Percentiles rank a stretch among this genome's conserved stretches.
Evolutionary conservation across 2,888 invertebrate species (phyloP).

Genomic region (Hirtodrosophila duncani): DNA sequence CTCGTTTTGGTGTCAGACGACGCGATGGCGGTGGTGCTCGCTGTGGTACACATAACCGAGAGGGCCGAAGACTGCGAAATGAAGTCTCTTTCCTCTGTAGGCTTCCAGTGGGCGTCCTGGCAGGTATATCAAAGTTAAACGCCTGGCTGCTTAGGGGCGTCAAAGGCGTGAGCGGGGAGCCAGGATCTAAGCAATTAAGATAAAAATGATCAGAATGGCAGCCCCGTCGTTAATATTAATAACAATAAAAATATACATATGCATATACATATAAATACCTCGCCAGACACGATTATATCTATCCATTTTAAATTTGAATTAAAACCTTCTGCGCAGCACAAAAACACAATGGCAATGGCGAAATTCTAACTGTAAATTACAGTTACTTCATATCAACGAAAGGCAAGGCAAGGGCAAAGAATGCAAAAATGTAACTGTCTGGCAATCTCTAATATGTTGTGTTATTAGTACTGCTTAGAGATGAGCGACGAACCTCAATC

Average conservation of each 20-base stretch:
- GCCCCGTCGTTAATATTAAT: no score
- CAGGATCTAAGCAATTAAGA: constrained; percentile 50
- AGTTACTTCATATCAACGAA: no score
- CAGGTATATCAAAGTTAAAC: constrained; percentile 48
- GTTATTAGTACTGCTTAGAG: no score
- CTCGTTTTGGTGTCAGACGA: background rate
- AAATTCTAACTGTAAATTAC: constrained; percentile 13
- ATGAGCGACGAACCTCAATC: no score
- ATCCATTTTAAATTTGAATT: constrained; percentile 30
- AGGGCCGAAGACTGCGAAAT: no score
- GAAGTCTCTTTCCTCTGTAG: no score
- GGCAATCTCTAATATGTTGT: no score
- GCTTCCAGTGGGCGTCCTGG: constrained; percentile 10
- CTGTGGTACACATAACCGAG: background rate
- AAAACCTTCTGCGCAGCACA: constrained; percentile 1
- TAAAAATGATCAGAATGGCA: no score
- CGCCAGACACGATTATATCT: constrained; percentile 55
- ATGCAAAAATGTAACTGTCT: no score
- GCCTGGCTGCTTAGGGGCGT: constrained; percentile 51
- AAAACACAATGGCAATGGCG: background rate
- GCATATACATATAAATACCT: constrained; percentile 29
- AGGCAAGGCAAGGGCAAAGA: no score
- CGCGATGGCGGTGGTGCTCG: no score
- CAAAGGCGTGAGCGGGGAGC: constrained; percentile 59
- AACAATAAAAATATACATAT: background rate